Evolutionary conservation across 2,797 vertebrate genomes (phyloP), one percentile per base, ranked within the genome.

Genomic region (Propithecus perrieri): DNA sequence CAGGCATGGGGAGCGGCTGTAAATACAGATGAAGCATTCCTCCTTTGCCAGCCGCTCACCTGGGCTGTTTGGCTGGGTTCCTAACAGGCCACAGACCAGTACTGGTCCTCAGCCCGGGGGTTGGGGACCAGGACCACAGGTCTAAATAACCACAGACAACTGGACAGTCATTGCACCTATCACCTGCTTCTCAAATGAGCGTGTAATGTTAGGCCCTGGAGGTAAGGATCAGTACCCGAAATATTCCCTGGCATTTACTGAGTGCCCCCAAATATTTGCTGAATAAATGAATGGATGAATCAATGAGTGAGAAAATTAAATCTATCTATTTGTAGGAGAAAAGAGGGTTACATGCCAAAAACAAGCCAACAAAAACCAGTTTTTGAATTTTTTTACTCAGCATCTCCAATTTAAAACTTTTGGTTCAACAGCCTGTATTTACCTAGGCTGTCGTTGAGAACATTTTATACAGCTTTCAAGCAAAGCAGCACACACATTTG

Each of bases 341-440:
- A 72, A 71, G 20, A n/a, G 10, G 26, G 4, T 75, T 94, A 86
- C 55, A 38, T 67, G 35, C 13, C 65, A 33, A 92, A 75, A 76
- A 28, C 35, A 65, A 76, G 50, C 24, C 35, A 90, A 79, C 26
- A 48, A 63, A 78, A 84, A 10, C 0, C 22, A 59, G 26, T 33
- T 22, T 91, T 81, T 90, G 3, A 95, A 78, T 55, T 35, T 7
- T 92, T 81, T 50, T 79, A 41, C 30, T 72, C 26, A 88, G 59
- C 76, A 65, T 69, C 61, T 63, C 55, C 72, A 74, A 79, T 91
- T 48, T 84, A 89, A 94, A 89, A 67, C n/a, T 91, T 96, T 78
- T 72, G 55, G 9, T 94, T 85, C 72, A 69, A 79, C 8, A 30
- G 63, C 3, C 30, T 83, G 0, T 91, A 30, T 85, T 89, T 90